A percentile compares a stretch with the other conserved stretches of the same genome.
Conservation (phyloP, 1,140 invertebrate species). For the Goniozus legneri region DNA sequence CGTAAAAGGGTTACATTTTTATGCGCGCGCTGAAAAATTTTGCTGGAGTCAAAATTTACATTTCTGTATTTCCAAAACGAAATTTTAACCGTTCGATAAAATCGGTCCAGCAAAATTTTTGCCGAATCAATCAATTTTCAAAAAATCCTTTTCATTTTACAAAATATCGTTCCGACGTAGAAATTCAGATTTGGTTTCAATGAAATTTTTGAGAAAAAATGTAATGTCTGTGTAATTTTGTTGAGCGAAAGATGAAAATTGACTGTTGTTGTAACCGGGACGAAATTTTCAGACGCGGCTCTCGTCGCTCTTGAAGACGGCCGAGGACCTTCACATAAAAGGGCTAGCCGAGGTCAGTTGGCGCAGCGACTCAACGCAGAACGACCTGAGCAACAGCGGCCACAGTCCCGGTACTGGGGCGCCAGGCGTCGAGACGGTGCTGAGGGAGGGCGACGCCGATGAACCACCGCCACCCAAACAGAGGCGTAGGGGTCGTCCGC, state of each 20-base stretch:
- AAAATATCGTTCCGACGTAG: no score
- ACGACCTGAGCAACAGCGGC: slow-evolving; percentile 44
- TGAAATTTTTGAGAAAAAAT: no score
- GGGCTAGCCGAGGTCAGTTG: slow-evolving; percentile 85
- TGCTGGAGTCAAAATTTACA: no score
- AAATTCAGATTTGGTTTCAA: no score
- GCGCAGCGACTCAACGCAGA: slow-evolving; percentile 61
- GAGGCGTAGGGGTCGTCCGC: slow-evolving; percentile 61
- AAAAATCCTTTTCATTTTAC: no score
- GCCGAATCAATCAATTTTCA: not conserved
- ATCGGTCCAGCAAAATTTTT: no score
- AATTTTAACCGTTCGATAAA: no score
- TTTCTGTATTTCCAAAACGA: no score
- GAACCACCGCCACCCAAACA: slow-evolving; percentile 47
- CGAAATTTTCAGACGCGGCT: slow-evolving; percentile 53
- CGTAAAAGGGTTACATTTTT: no score
- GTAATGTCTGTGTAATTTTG: no score
- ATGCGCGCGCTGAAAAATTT: no score
- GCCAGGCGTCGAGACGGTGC: slow-evolving; percentile 53
- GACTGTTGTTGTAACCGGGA: no score
- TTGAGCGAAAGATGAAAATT: not conserved
- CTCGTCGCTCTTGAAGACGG: slow-evolving; percentile 82
- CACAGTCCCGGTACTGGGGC: slow-evolving; percentile 42
- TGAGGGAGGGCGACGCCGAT: slow-evolving; percentile 43
- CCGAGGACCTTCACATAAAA: slow-evolving; percentile 87